Evolutionary conservation across 2,113 vertebrate genomes (phyloP).

Genomic region (Centropristis striata): DNA sequence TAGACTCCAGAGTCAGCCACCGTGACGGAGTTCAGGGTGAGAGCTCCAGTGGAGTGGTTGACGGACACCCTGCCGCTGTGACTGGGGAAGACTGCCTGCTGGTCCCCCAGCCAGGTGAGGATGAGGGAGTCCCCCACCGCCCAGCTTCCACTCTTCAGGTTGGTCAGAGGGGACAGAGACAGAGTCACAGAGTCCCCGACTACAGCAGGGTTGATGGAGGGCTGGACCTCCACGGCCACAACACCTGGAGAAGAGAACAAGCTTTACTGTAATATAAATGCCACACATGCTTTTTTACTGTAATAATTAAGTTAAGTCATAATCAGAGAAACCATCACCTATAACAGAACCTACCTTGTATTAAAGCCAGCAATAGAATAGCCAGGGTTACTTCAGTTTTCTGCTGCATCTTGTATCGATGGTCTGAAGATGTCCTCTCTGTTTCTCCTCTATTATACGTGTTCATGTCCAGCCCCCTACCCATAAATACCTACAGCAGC

Average conservation of each 20-base stretch:
- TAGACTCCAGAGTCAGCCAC: conserved; percentile 71
- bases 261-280: not conserved
- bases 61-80: conserved; percentile 55
- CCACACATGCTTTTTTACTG: not conserved
- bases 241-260: conserved; percentile 18
- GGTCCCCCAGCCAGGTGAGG: conserved; percentile 53
- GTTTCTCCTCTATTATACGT: conserved; percentile 31
- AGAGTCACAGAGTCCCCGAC: conserved; percentile 61
- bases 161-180: conserved; percentile 30
- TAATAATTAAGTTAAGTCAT: not conserved
- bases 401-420: conserved; percentile 49
- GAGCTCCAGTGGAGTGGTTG: conserved; percentile 51
- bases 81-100: conserved; percentile 35
- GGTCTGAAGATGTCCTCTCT: conserved; percentile 16
- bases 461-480: conserved; percentile 44
- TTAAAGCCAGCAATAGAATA: conserved; percentile 37
- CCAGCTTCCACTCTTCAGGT: conserved; percentile 60
- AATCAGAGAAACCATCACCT: not conserved
- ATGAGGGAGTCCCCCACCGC: conserved; percentile 43
- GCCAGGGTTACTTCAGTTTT: conserved; percentile 5
- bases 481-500: conserved; percentile 9
- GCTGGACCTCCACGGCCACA: conserved; percentile 43
- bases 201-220: conserved; percentile 60
- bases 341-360: conserved; percentile 34
- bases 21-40: conserved; percentile 58